Evolutionary conservation across 2,797 vertebrate species (phyloP).

Genomic region (Morus bassanus): DNA sequence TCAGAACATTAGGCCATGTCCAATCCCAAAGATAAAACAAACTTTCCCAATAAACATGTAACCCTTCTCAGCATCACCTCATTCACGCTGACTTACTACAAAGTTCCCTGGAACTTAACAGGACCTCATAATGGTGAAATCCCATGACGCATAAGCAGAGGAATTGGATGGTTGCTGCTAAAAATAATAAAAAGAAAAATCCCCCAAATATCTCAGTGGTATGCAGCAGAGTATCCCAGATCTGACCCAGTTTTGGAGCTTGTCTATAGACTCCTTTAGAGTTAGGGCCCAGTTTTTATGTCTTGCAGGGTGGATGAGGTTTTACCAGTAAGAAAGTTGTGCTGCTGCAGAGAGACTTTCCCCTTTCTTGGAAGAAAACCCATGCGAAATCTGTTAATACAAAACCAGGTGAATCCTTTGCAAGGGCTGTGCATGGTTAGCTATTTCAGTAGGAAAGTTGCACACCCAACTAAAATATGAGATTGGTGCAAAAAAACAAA

Average conservation of each 20-base stretch:
- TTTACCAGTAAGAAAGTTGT: background rate
- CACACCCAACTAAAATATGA: too few species aligned
- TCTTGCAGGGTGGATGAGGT: background rate
- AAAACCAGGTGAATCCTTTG: background rate
- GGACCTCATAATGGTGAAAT: background rate
- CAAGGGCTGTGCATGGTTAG: background rate
- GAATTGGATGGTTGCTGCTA: background rate
- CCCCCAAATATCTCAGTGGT: background rate
- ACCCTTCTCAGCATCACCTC: background rate
- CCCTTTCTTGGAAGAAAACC: background rate
- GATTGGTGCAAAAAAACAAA: background rate
- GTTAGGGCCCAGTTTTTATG: accelerated
- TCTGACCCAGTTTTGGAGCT: background rate
- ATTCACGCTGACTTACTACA: accelerated
- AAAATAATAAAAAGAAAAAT: background rate
- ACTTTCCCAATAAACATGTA: background rate
- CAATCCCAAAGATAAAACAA: background rate
- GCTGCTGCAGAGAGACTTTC: background rate
- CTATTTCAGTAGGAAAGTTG: background rate
- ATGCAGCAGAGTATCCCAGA: background rate
- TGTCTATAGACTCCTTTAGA: background rate
- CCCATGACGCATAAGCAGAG: background rate
- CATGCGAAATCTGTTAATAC: background rate
- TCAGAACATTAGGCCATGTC: background rate
- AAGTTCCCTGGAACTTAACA: background rate